Conservation (phyloP, 2,797 vertebrate genomes). For the Pampus argenteus region DNA sequence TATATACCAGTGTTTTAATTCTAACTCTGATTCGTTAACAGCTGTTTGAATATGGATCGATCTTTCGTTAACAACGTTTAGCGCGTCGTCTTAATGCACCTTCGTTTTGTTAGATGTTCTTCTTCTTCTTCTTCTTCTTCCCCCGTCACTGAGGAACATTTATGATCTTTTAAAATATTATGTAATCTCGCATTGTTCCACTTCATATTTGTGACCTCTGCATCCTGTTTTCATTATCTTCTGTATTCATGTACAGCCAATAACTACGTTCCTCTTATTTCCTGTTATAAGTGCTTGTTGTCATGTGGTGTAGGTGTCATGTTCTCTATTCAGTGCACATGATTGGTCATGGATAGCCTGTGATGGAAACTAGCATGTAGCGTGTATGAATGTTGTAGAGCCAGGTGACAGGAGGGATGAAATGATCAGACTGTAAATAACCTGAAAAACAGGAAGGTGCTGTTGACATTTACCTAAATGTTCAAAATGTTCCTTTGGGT, state of each 20-base stretch:
- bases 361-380: slow-evolving; percentile 77
- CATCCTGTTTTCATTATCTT: not conserved
- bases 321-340: slow-evolving; percentile 79
- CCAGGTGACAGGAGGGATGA: slow-evolving; percentile 59
- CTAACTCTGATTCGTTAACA: not conserved
- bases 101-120: not conserved
- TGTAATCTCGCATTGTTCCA: not conserved
- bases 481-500: not conserved
- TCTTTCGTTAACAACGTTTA: not conserved
- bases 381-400: slow-evolving; percentile 15
- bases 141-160: not conserved
- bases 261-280: slow-evolving; percentile 5
- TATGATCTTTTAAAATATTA: not conserved
- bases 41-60: not conserved
- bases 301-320: slow-evolving; percentile 48
- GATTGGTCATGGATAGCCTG: slow-evolving; percentile 80
- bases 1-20: not conserved
- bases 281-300: slow-evolving; percentile 32
- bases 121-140: too few species aligned
- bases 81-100: not conserved
- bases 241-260: not conserved
- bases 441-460: slow-evolving; percentile 64
- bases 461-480: slow-evolving; percentile 6
- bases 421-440: slow-evolving; percentile 53
- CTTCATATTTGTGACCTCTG: not conserved